Percentiles rank a stretch among this genome's conserved stretches.
These are phyloP conservation scores for Graphium colonna DNA, from an alignment of 2,888 invertebrate species.

Conservation along the genomic window DNA sequence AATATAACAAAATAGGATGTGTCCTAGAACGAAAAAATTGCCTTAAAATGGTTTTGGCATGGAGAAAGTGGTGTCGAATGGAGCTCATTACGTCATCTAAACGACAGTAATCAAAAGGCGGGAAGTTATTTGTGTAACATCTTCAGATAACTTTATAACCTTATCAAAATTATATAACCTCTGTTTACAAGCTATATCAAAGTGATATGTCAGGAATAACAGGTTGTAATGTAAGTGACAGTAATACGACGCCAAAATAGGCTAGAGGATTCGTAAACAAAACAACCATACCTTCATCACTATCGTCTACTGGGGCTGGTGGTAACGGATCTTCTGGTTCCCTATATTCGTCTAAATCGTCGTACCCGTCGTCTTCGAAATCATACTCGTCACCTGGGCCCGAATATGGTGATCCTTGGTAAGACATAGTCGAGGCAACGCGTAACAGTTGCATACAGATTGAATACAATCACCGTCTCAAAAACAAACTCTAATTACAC, in stretches of 20 bases:
- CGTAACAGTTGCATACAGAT: conserved; percentile 80
- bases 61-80: conserved; percentile 59
- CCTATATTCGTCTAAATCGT: conserved; percentile 84
- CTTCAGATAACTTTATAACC: conserved; percentile 39
- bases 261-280: conserved; percentile 61
- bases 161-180: conserved; percentile 51
- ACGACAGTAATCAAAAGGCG: conserved; percentile 54
- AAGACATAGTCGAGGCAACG: conserved; percentile 82
- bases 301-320: conserved; percentile 80
- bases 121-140: conserved; percentile 44
- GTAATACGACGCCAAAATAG: conserved; percentile 53
- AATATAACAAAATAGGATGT: too few species aligned
- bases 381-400: conserved; percentile 86
- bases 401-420: conserved; percentile 84
- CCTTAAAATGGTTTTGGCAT: conserved; percentile 22
- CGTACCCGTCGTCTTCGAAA: conserved; percentile 86
- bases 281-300: conserved; percentile 74
- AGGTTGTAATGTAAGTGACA: conserved; percentile 35
- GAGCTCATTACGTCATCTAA: conserved; percentile 61
- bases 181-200: conserved; percentile 45
- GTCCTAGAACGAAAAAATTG: too few species aligned
- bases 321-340: conserved; percentile 80
- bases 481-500: conserved; percentile 56
- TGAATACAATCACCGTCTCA: conserved; percentile 63
- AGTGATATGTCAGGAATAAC: conserved; percentile 33